Conservation (phyloP, 2,888 invertebrate genomes). For the Polydrusus cervinus region DNA sequence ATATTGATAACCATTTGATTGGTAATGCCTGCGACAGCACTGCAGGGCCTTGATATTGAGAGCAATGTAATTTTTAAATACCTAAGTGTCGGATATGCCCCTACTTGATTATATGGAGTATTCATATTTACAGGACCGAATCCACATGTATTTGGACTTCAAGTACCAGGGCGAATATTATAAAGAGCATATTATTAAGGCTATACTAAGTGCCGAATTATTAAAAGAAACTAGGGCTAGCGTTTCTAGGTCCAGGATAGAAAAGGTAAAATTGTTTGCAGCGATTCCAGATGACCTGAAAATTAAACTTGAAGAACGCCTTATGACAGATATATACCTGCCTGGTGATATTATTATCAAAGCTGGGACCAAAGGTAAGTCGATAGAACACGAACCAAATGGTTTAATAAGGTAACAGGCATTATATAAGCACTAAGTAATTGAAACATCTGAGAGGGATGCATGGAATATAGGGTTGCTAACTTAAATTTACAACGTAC, state of each 20-base stretch:
- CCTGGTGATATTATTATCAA: constrained; percentile 16
- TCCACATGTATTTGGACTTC: constrained; percentile 5
- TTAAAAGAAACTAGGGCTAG: neutral
- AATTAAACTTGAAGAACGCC: neutral
- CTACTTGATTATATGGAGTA: too few relatives aligned
- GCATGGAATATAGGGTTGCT: too few relatives aligned
- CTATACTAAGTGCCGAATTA: neutral
- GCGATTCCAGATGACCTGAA: constrained; percentile 5
- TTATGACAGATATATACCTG: constrained; percentile 4
- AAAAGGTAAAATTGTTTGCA: constrained; percentile 10
- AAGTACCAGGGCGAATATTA: constrained; percentile 7
- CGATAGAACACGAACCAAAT: too few relatives aligned
- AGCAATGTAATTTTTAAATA: too few relatives aligned
- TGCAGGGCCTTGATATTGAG: too few relatives aligned
- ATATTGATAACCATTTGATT: too few relatives aligned
- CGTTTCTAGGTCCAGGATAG: neutral
- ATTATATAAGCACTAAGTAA: too few relatives aligned
- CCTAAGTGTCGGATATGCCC: too few relatives aligned
- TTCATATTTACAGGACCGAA: constrained; percentile 12
- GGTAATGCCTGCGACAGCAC: too few relatives aligned
- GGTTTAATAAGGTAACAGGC: too few relatives aligned
- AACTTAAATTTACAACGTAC: too few relatives aligned
- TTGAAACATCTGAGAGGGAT: too few relatives aligned
- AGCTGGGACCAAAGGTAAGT: constrained; percentile 11
- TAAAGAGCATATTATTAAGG: neutral